Evolutionary conservation across 2,888 invertebrate genomes (phyloP), one percentile per base, ranked within the genome.

Genomic region (Anorthoa munda): DNA sequence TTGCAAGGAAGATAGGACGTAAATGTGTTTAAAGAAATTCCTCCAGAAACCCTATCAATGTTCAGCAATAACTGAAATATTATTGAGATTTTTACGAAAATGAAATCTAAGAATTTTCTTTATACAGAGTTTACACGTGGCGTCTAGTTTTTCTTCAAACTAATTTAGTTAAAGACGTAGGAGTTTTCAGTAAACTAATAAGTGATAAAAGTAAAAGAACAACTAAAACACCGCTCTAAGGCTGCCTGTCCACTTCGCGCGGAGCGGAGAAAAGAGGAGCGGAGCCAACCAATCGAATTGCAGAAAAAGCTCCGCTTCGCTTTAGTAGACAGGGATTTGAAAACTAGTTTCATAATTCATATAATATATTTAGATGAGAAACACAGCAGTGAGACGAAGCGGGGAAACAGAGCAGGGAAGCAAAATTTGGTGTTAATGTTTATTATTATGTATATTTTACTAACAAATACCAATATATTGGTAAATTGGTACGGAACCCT

Each of bases 51-150:
- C 7, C 0, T 18, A 23, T 46, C 15, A 12, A 46, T 45, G 15
- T n/a, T 61, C 15, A 5, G 12, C 15, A 15, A 61, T 39, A 59
- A 12, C 12, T 21, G 0, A 60, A 53, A 23, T 7, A 26, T 5
- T 5, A 17, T 48, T 61, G 46, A 61, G 15, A 23, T 13, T 15
- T 50, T n/a, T 56, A 58, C 26, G 66, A 58, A 67, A 0, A 48
- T 48, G 26, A 21, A 58, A 48, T 46, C 5, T 17, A 4, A 31
- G 9, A 18, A 51, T 50, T 65, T 58, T 50, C 2, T 50, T 48
- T 50, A 18, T 4, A 26, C 2, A 64, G 15, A 45, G 39, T 50
- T 53, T 71, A 66, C 70, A 77, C 48, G 58, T 53, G 48, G 63
- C 45, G 45, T 72, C 46, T 51, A 48, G 15, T 23, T 64, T 53